These are phyloP conservation scores for Antidorcas marsupialis DNA, from an alignment of 2,113 vertebrate genomes.

Conservation along the genomic window DNA sequence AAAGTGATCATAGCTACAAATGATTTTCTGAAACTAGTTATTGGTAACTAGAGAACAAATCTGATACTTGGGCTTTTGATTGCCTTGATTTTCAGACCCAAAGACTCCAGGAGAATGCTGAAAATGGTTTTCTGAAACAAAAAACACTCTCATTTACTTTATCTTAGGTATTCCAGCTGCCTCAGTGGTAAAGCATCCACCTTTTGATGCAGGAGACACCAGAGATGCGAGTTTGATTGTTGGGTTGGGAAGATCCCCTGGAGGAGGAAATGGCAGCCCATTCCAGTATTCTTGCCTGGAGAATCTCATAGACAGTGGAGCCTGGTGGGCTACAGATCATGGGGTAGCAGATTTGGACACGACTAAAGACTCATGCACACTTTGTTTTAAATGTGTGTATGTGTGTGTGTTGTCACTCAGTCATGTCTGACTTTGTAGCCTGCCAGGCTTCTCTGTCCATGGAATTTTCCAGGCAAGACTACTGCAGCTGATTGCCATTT, in stretches of 20 bases:
- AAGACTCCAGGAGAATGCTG: background rate
- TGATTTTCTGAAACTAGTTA: background rate
- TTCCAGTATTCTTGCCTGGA: background rate
- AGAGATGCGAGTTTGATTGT: background rate
- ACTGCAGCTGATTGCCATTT: background rate
- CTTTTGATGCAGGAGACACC: background rate
- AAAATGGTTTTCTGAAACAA: background rate
- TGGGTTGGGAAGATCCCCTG: background rate
- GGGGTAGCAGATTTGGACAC: background rate
- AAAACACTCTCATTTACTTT: background rate
- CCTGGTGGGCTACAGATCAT: background rate
- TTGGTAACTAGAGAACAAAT: background rate
- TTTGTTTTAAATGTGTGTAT: background rate
- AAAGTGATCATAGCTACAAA: background rate
- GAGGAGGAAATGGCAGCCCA: background rate
- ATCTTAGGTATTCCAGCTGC: background rate
- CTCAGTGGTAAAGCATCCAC: background rate
- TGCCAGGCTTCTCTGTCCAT: background rate
- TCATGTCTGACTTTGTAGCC: background rate
- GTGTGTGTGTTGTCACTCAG: background rate
- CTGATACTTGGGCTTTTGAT: background rate
- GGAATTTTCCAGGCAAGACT: background rate
- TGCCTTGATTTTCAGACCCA: background rate
- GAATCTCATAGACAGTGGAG: background rate
- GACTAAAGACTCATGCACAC: background rate